phyloP scores from a whole-genome alignment of 2,888 invertebrate species.

The Pseudeuparius sepicola region DNA sequence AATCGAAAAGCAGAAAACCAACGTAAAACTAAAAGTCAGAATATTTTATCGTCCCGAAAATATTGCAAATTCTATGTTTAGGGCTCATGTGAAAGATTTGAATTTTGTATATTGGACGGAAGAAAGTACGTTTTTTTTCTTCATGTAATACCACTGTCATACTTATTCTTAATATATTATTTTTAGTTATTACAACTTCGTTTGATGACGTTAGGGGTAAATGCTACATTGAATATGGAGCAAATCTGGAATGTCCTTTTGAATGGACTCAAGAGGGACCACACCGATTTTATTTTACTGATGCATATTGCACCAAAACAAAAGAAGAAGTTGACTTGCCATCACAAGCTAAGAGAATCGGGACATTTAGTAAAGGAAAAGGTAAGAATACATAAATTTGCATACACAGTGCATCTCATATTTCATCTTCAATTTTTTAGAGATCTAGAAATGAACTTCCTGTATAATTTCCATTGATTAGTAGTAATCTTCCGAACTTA shows the following conservation, averaged over 20 bases:
- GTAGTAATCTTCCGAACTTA: too few species aligned
- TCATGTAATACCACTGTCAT: too few species aligned
- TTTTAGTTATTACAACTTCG: slow-evolving; percentile 43
- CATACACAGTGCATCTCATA: too few species aligned
- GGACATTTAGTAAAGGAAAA: slow-evolving; percentile 49
- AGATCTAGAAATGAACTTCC: too few species aligned
- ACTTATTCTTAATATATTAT: too few species aligned
- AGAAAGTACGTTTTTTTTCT: slow-evolving; percentile 48
- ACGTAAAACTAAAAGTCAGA: slow-evolving; percentile 54
- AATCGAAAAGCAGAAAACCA: slow-evolving; percentile 42
- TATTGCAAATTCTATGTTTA: slow-evolving; percentile 47
- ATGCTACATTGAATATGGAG: slow-evolving; percentile 56
- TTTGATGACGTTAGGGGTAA: slow-evolving; percentile 56
- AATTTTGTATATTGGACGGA: slow-evolving; percentile 71
- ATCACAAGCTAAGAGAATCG: slow-evolving; percentile 46
- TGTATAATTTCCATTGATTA: too few species aligned
- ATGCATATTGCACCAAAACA: slow-evolving; percentile 51
- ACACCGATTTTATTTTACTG: slow-evolving; percentile 62
- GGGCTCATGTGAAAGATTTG: slow-evolving; percentile 54
- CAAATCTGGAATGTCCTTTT: slow-evolving; percentile 44
- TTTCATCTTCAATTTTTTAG: too few species aligned
- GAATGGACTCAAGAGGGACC: slow-evolving; percentile 57
- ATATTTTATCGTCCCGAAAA: slow-evolving; percentile 70
- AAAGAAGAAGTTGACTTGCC: slow-evolving; percentile 54
- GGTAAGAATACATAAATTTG: slow-evolving; percentile 40